Percentiles rank a stretch among this genome's conserved stretches.
Evolutionary conservation across 2,113 vertebrate genomes (phyloP).

Genomic region (Nothocercus nigrocapillus): DNA sequence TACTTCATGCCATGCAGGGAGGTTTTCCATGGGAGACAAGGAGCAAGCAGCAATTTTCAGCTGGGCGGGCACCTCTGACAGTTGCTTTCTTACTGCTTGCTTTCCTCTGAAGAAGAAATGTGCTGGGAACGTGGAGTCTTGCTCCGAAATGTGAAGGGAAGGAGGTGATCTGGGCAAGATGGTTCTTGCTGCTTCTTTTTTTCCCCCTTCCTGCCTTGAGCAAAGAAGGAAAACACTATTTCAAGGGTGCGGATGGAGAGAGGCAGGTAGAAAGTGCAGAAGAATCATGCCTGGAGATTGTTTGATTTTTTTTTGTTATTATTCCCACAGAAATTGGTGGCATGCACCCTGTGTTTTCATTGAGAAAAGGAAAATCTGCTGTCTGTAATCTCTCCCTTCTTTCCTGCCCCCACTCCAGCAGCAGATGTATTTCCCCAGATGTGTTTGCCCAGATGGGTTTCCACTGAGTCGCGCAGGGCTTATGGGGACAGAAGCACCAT

Average conservation of each 20-base stretch:
- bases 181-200: neutral
- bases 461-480: neutral
- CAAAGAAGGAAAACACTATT: neutral
- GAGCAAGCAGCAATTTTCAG: neutral
- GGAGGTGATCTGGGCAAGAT: neutral
- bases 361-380: neutral
- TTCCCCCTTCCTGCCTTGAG: neutral
- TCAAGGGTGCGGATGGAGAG: neutral
- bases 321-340: neutral
- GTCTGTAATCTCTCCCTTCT: neutral
- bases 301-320: neutral
- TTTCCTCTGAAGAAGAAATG: no score
- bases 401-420: neutral
- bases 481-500: neutral
- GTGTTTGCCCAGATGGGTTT: neutral
- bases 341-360: neutral
- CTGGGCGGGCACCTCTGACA: neutral
- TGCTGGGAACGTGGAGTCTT: no score
- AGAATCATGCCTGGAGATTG: neutral
- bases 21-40: neutral
- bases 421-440: accelerated
- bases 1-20: neutral
- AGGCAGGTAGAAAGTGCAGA: neutral
- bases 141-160: neutral
- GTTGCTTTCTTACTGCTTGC: neutral